Base-by-base conservation (phyloP, 23 tunicate genomes). In the Trididemnum clinides region DNA sequence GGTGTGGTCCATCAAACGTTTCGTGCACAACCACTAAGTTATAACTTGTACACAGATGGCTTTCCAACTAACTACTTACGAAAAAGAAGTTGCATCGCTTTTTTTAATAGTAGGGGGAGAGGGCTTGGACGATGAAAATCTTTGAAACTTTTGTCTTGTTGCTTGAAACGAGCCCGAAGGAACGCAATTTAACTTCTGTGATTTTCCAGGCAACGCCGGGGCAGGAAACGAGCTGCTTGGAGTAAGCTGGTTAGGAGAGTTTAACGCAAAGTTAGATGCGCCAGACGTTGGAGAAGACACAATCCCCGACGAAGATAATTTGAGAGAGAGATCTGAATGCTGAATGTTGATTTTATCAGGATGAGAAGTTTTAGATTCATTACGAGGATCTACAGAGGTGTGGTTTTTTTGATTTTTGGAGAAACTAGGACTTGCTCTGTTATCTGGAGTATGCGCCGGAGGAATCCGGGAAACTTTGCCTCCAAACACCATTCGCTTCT, bases 221-320 rank as follows among this genome's bases (percentile, higher is more conserved):
- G 31, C 21, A 18, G 74, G 28, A 37, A 83, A 64, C 12, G 39
- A 22, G 31, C 30, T 23, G 5, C 57, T 32, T 20, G 70, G 66
- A 23, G 63, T 63, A 18, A 89, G 95, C 1, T 88, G 72, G 75
- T 91, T 91, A 6, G 96, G 96, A 36, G 96, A 91, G 81, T 91
- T 85, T 31, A 91, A 28, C 0, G 96, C 96, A 65, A 91, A 91
- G 66, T 82, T 92, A 0, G 91, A 87, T 18, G 97, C 97, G 30
- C 91, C 91, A 18, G 97, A 92, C 0, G 91, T 86, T 33, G 97
- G 97, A 25, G 96, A 91, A 18, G 96, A 91, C 6, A 88, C 62
- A 2, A 91, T 81, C 0, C 62, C 36, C 23, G 76, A 39, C 1
- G 27, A 65, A 5, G 75, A 32, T 3, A 66, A 32, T 66, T 31